These are phyloP conservation scores for Chelmon rostratus DNA, from an alignment of 2,797 vertebrate genomes.

Conservation along the genomic window DNA sequence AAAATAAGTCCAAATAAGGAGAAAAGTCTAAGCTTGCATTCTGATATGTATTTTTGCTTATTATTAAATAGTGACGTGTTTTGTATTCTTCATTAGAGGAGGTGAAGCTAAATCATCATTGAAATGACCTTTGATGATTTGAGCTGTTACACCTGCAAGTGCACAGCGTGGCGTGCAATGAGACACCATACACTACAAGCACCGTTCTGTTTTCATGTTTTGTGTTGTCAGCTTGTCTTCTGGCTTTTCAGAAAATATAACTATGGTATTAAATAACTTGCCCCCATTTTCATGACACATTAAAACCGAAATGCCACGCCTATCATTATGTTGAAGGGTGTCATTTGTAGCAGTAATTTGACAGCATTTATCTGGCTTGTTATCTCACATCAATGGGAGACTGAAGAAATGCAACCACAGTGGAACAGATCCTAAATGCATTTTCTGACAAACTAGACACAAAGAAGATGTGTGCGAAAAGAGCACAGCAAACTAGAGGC, in stretches of 20 bases:
- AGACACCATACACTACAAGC: background rate
- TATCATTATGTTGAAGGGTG: background rate
- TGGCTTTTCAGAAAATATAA: constrained; percentile 1
- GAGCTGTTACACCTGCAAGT: background rate
- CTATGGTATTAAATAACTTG: background rate
- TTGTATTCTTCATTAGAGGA: background rate
- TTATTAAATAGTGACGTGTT: no score
- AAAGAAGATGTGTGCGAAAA: background rate
- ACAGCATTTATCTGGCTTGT: background rate
- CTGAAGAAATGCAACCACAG: background rate
- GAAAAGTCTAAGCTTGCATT: no score
- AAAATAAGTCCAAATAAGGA: no score
- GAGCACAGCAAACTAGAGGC: background rate
- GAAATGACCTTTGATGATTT: background rate
- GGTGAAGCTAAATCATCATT: background rate
- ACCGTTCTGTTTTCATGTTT: background rate
- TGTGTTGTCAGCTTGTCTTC: background rate
- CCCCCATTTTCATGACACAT: background rate
- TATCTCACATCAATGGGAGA: background rate
- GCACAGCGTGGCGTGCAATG: background rate
- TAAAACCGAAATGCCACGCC: background rate
- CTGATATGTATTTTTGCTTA: no score
- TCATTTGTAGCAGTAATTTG: background rate
- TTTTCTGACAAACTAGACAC: background rate
- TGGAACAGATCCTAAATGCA: background rate